Base-by-base conservation (phyloP, 2,113 vertebrate species). In the Mus spicilegus region DNA sequence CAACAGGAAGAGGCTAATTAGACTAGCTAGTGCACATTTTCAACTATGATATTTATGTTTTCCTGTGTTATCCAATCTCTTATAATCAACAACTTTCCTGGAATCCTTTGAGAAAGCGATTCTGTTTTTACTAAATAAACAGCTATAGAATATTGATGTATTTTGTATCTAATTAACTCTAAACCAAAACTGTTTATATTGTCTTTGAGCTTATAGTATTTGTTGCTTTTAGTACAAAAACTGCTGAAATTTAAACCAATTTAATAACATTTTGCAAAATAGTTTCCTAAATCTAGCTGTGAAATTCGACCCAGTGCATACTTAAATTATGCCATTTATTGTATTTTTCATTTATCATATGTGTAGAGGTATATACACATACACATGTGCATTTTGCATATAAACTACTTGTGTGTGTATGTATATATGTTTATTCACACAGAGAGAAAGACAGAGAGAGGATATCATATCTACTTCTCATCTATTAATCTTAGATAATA, bases 261-360 rank as follows among this genome's bases (percentile, higher is more conserved):
- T 94, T 76, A 96, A 95, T 70, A 92, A 65, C n/a, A 95, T 7
- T 61, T 30, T 58, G 10, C 90, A 77, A 63, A 90, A 72, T 61
- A 10, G 26, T 63, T 90, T 94, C 86, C 51, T 90, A 24, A 46
- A 54, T 92, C 28, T 89, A 67, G 89, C 39, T 87, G 8, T 76
- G 61, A 80, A 72, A 87, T 81, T 92, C 36, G 65, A 81, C n/a
- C 65, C 26, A 75, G 28, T 13, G 1, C 1, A 67, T 1, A 8
- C 17, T 17, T 42, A 70, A 14, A 90, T 13, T 24, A 17, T 89
- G 63, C 51, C 70, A 39, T 6, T 19, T 54, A 26, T 17, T 51
- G 17, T 58, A 54, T 84, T 93, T 90, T 77, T 77, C 13, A 89
- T 46, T 77, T 90, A 82, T 95, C 10, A 65, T 9, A 65, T 56